Conservation (phyloP, 2,888 invertebrate genomes). For the Leptinotarsa juncta region DNA sequence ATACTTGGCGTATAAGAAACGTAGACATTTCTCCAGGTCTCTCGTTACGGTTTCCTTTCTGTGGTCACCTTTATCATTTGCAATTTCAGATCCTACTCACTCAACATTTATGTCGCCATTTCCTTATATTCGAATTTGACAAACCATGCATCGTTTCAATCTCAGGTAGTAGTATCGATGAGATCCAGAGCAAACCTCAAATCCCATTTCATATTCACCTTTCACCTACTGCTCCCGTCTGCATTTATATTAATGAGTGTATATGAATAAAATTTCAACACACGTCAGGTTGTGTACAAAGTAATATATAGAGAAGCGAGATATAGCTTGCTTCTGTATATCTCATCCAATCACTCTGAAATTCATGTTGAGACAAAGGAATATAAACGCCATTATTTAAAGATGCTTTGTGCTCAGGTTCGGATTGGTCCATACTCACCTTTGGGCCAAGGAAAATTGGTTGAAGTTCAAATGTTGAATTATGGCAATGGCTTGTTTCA, state of each 20-base stretch:
- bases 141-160: neutral
- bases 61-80: too few relatives aligned
- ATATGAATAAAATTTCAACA: constrained; percentile 33
- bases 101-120: too few relatives aligned
- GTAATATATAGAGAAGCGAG: constrained; percentile 34
- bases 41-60: too few relatives aligned
- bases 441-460: neutral
- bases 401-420: constrained; percentile 42
- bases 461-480: too few relatives aligned
- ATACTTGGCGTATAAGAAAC: too few relatives aligned
- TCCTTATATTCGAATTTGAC: too few relatives aligned
- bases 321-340: constrained; percentile 20
- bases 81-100: too few relatives aligned
- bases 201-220: constrained; percentile 7
- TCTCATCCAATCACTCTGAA: constrained; percentile 39
- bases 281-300: constrained; percentile 23
- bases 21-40: too few relatives aligned
- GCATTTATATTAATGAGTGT: constrained; percentile 28
- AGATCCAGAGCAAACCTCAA: neutral
- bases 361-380: constrained; percentile 53
- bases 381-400: constrained; percentile 59
- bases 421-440: neutral
- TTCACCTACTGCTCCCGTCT: constrained; percentile 9
- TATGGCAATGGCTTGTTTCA: too few relatives aligned
- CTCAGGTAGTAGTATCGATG: neutral